A percentile compares a stretch with the other conserved stretches of the same genome.
phyloP scores from a whole-genome alignment of 2,888 invertebrate genomes.

The Acrobasis suavella region DNA sequence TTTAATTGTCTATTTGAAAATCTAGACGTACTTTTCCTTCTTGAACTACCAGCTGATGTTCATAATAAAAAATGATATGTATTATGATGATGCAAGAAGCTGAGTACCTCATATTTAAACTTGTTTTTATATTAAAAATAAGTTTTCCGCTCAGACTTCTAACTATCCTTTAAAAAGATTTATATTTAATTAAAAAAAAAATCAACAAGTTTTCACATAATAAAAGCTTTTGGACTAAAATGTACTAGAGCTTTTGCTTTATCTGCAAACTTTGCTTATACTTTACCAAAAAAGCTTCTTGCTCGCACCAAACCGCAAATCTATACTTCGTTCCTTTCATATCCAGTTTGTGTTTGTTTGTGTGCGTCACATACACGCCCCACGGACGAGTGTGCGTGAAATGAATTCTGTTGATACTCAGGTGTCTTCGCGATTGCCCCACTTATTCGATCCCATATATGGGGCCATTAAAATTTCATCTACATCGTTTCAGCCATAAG shows the following conservation, averaged over 20 bases:
- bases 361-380: slow-evolving; percentile 12
- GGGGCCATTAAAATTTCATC: not conserved
- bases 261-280: slow-evolving; percentile 49
- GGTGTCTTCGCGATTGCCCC: not conserved
- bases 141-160: too few species aligned
- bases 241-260: slow-evolving; percentile 24
- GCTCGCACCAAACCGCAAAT: slow-evolving; percentile 61
- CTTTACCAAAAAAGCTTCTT: slow-evolving; percentile 53
- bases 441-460: not conserved
- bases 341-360: slow-evolving; percentile 60
- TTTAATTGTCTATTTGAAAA: too few species aligned
- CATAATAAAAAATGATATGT: too few species aligned
- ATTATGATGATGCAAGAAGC: too few species aligned
- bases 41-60: too few species aligned
- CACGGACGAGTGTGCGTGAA: slow-evolving; percentile 35
- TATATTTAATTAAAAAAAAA: not conserved
- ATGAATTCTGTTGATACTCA: slow-evolving; percentile 34
- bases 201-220: not conserved
- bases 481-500: not conserved
- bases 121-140: too few species aligned
- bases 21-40: too few species aligned
- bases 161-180: too few species aligned
- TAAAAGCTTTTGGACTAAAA: slow-evolving; percentile 7
- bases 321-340: slow-evolving; percentile 72
- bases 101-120: too few species aligned